Evolutionary conservation across 2,888 invertebrate genomes (phyloP), one percentile per base, ranked within the genome.

Genomic region (Drosophila picticornis): DNA sequence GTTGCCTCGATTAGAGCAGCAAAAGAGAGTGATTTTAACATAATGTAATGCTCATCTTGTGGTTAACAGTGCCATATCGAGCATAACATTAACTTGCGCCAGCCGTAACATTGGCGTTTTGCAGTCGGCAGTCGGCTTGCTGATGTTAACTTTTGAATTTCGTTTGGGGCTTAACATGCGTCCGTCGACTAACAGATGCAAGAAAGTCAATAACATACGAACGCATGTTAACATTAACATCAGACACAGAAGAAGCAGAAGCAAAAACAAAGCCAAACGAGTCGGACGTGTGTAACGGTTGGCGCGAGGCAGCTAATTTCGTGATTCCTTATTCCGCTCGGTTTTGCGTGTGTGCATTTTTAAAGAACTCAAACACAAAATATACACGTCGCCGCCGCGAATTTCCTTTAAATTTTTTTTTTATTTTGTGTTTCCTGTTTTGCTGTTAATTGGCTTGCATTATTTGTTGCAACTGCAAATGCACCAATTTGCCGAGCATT

Each of bases 201-300:
- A 59, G 40, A 53, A 67, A 68, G 58, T 31, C 43, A 67, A 63
- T 75, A 75, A 60, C 63, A 75, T 51, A 4, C 22, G 25, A 16
- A 46, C 2, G 27, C 50, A 36, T 75, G 76, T 61, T 60, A 58
- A 34, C 25, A 36, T 29, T 65, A 65, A 65, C 65, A 75, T 65
- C 56, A 34, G 63, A 57, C 34, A 40, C 76, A 55, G 51, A 67
- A 57, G 67, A 71, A 75, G 60, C 80, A 78, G 78, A 78, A 64
- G 78, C 80, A 76, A 75, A 72, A 75, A 62, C 64, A 72, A 72
- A 75, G 78, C 68, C 80, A 77, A 80, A 76, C 78, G 57, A 69
- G 57, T 38, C 78, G 80, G 80, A 63, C 80, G 78, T 76, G 72
- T 60, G 57, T 55, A 36, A 57, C 80, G 76, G 68, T 80, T 62